Evolutionary conservation across 2,797 vertebrate genomes (phyloP), one percentile per base, ranked within the genome.

Genomic region (Phylloscopus collybita): DNA sequence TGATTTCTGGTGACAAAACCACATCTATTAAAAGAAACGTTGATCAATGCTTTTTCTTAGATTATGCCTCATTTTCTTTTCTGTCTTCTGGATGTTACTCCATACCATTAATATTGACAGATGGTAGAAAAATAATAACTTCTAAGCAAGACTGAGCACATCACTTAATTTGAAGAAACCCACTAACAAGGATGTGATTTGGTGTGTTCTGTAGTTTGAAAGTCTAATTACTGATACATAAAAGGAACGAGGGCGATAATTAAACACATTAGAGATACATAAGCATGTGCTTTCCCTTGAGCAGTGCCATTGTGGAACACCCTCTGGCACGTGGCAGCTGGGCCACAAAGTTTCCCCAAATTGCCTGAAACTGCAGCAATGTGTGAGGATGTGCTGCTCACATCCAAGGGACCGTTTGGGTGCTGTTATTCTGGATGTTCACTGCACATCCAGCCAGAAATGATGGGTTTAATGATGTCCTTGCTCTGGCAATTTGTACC

Each of bases 391-490:
- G 92, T 86, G 80, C 61, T 69, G 60, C 61, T 93, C 26, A 40
- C 30, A 81, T 56, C 51, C 61, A 56, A 80, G 84, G 60, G 42
- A 91, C 25, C 14, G 11, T 34, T 25, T 76, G 84, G 87, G 91
- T 89, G 83, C 79, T 72, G 66, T 67, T 45, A 54, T 61, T 45
- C 38, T 62, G 87, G 36, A 36, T 44, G 50, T 12, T 91, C 82
- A 12, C 11, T 66, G 67, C 60, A 70, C 64, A 92, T 50, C 57
- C 76, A 76, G 69, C 83, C 80, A 61, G 67, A 81, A 90, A 80
- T 34, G 40, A 88, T 65, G 87, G 62, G 34, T 83, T 94, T 94
- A 92, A 92, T 87, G 87, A 92, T 94, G 84, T 91, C 61, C 73
- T 80, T 82, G 61, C 80, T 71, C 86, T 85, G 81, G 71, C 44